Evolutionary conservation across 2,888 invertebrate genomes (phyloP), one percentile per base, ranked within the genome.

Genomic region (Pantelozetes paolii): DNA sequence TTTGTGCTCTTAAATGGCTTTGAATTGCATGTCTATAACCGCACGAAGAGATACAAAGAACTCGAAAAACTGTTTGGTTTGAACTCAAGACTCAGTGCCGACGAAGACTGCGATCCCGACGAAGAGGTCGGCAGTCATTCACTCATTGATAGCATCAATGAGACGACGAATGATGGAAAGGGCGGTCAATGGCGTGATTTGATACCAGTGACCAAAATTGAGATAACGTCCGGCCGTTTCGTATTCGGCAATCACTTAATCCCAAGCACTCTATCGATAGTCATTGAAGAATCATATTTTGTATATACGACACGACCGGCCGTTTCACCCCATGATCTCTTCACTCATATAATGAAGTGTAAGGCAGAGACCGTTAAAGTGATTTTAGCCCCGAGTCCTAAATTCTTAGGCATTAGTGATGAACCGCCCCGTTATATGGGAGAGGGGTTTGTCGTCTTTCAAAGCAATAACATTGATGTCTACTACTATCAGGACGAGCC

Each of bases 401-500:
- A 94, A 81, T 97, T 95, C 82, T 92, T 90, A 2, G 93, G 94
- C 8, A 88, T 92, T 86, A 89, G 91, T 6, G 95, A 95, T 83
- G 94, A 94, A 80, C 96, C 98, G 0, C 98, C 98, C 0, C 84
- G 93, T 70, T 95, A 92, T 80, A 98, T 98, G 97, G 98, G 98
- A 5, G 96, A 96, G 84, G 98, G 97, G 0, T 98, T 98, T 84
- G 96, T 96, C 0, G 88, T 99, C 13, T 89, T 98, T 85, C 95
- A 95, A 81, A 93, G 95, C 2, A 96, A 96, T 81, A 90, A 91
- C 81, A 89, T 97, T 79, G 93, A 96, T 82, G 86, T 97, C 30
- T 96, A 96, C 82, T 96, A 94, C 83, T 96, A 95, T 81, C 94
- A 96, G 91, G 98, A 99, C 83, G 94, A 97, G 82, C 90, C 95